Evolutionary conservation across 2,888 invertebrate genomes (phyloP).

Genomic region (Tenodera sinensis): DNA sequence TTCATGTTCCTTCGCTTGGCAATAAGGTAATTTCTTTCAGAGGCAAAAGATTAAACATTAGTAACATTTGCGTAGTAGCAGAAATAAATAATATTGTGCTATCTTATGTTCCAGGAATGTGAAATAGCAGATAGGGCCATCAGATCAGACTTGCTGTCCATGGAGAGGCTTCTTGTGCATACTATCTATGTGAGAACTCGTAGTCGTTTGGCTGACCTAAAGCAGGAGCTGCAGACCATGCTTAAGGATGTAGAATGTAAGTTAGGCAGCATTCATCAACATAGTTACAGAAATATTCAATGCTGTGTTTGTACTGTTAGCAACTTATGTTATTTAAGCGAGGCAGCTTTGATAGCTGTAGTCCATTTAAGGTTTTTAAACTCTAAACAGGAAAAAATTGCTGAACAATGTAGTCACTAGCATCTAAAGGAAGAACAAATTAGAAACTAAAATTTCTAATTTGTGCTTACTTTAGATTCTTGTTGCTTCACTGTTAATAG

Average conservation of each 20-base stretch:
- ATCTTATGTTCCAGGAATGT: slow-evolving; percentile 47
- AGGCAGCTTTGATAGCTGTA: too few species aligned
- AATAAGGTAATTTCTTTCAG: slow-evolving; percentile 51
- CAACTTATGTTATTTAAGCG: too few species aligned
- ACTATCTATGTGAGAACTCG: slow-evolving; percentile 91
- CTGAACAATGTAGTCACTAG: too few species aligned
- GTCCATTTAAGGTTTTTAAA: too few species aligned
- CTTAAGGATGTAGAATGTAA: slow-evolving; percentile 69
- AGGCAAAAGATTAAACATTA: neutral
- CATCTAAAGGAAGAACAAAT: too few species aligned
- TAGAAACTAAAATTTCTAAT: too few species aligned
- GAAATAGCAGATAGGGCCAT: slow-evolving; percentile 75
- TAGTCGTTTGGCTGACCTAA: slow-evolving; percentile 76
- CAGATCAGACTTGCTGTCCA: slow-evolving; percentile 86
- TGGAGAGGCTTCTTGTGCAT: slow-evolving; percentile 90
- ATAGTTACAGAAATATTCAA: too few species aligned
- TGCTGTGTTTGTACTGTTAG: too few species aligned
- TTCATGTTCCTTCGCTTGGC: slow-evolving; percentile 65
- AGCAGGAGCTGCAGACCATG: slow-evolving; percentile 68
- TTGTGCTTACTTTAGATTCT: too few species aligned
- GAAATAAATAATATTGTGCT: neutral
- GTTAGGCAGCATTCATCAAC: slow-evolving; percentile 35
- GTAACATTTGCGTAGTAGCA: neutral
- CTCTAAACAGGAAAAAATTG: too few species aligned
- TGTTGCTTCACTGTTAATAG: too few species aligned